Percentiles rank a stretch among this genome's conserved stretches.
Conservation (phyloP, 2,797 vertebrate genomes). For the Petrocephalus schoutedeni region DNA sequence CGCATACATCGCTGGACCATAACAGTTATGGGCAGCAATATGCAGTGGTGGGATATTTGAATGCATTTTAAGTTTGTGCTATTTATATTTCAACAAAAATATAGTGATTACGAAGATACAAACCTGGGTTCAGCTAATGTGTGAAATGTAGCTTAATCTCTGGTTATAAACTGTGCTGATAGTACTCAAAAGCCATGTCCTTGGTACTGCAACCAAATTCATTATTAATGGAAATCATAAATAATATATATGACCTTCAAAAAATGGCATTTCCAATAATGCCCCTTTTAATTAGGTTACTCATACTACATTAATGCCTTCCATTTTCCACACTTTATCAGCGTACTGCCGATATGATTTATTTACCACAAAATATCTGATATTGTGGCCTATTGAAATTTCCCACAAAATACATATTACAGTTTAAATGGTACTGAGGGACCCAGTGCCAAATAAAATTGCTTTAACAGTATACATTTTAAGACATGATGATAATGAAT, state of each 20-base stretch:
- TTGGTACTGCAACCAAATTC: neutral
- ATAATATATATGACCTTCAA: neutral
- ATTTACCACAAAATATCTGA: constrained; percentile 57
- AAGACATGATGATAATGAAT: neutral
- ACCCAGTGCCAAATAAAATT: neutral
- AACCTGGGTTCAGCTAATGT: neutral
- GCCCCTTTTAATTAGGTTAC: constrained; percentile 43
- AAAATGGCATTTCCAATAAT: constrained; percentile 52
- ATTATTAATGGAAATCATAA: neutral
- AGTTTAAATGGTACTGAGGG: neutral
- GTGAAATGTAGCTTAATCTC: neutral
- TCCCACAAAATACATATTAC: neutral
- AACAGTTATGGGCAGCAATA: neutral
- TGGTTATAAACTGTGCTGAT: neutral
- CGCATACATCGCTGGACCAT: neutral
- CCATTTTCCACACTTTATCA: constrained; percentile 40
- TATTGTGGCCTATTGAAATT: constrained; percentile 40
- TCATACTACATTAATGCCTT: constrained; percentile 42
- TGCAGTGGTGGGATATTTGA: neutral
- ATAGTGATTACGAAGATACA: neutral
- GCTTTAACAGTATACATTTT: neutral
- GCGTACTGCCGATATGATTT: constrained; percentile 42
- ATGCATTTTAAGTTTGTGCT: neutral
- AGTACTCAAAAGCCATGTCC: neutral
- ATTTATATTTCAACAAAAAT: neutral